phyloP scores from a whole-genome alignment of 2,888 invertebrate genomes.

The Orthosia gracilis region DNA sequence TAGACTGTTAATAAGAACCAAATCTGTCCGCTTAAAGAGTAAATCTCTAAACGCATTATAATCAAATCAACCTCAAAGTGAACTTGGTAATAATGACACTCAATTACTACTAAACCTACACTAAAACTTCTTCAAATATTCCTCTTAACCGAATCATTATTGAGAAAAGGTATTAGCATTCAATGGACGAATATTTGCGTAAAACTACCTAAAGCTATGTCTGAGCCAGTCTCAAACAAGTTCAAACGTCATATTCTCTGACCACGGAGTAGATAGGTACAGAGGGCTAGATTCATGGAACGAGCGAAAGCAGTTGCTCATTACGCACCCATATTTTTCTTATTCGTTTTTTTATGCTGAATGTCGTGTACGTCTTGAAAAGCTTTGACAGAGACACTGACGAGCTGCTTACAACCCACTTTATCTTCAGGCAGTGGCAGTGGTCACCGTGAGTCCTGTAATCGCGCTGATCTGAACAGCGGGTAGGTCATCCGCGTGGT shows the following conservation, averaged over 20 bases:
- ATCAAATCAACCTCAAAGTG: constrained; percentile 2
- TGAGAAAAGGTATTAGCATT: constrained; percentile 47
- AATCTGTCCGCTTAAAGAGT: neutral
- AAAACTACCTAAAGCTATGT: constrained; percentile 41
- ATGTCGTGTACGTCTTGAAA: too few species aligned
- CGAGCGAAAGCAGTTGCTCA: neutral
- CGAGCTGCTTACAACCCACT: too few species aligned
- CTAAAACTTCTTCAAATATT: constrained; percentile 18
- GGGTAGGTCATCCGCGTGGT: too few species aligned
- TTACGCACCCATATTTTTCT: too few species aligned
- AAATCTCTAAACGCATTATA: constrained; percentile 1
- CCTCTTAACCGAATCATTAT: constrained; percentile 29
- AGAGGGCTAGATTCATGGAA: neutral
- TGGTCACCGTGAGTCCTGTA: too few species aligned
- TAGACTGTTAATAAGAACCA: neutral
- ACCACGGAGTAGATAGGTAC: neutral
- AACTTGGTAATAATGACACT: constrained; percentile 13
- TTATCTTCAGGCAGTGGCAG: too few species aligned
- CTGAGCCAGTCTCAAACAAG: constrained; percentile 38
- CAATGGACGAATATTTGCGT: constrained; percentile 55
- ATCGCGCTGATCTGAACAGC: too few species aligned
- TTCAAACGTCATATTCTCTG: constrained; percentile 21
- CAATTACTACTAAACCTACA: constrained; percentile 22
- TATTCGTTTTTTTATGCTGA: too few species aligned
- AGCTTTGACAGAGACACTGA: too few species aligned